These are phyloP conservation scores for Columba janthina DNA, from an alignment of 2,113 vertebrate species.

Conservation along the genomic window DNA sequence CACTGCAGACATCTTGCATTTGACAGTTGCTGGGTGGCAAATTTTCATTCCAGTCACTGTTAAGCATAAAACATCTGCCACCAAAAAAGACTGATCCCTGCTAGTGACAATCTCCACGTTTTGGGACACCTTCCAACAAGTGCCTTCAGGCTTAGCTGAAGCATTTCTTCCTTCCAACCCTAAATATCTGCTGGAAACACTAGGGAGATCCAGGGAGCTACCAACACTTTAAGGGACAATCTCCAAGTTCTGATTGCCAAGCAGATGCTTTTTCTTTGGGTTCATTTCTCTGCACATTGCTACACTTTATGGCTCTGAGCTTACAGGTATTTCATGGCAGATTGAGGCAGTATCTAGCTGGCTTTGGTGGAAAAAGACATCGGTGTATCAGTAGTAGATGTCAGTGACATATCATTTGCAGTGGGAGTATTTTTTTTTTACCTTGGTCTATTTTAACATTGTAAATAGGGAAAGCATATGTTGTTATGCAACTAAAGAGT, in stretches of 20 bases:
- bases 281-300: background rate
- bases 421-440: background rate
- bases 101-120: background rate
- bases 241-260: background rate
- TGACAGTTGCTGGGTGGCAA: conserved; percentile 33
- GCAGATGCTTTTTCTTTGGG: background rate
- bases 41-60: conserved; percentile 11
- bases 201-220: background rate
- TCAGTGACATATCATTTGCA: background rate
- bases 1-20: background rate
- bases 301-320: background rate
- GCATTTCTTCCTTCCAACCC: background rate
- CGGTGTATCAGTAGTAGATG: background rate
- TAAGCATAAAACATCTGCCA: background rate
- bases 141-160: background rate
- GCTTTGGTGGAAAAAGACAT: background rate
- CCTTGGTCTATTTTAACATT: background rate
- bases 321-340: background rate
- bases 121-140: background rate
- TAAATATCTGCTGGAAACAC: background rate
- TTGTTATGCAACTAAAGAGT: background rate
- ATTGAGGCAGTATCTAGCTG: conserved; percentile 12
- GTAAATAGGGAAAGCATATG: conserved; percentile 32
- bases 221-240: background rate
- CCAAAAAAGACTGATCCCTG: background rate